Evolutionary conservation across 2,797 vertebrate genomes (phyloP).

Genomic region (Erethizon dorsatum): DNA sequence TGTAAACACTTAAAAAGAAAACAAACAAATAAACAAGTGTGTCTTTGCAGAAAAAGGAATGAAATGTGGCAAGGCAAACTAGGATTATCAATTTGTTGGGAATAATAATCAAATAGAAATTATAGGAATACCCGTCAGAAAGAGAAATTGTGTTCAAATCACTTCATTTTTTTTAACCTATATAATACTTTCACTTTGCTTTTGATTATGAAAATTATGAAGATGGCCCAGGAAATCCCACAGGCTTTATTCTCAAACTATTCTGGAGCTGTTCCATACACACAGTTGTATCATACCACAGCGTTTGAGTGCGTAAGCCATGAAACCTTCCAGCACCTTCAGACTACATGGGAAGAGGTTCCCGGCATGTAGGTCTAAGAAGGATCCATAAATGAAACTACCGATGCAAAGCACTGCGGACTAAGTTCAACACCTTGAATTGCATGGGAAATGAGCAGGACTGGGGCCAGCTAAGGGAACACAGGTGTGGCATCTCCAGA

Average conservation of each 20-base stretch:
- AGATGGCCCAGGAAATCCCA: not conserved
- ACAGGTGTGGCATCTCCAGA: slow-evolving; percentile 73
- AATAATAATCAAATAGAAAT: slow-evolving; percentile 14
- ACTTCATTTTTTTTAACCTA: slow-evolving; percentile 20
- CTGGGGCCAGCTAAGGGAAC: slow-evolving; percentile 49
- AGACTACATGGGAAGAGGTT: not conserved
- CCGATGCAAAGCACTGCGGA: slow-evolving; percentile 56
- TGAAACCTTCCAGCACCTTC: slow-evolving; percentile 26
- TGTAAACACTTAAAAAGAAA: not conserved
- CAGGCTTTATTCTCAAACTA: not conserved
- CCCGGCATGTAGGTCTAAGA: not conserved
- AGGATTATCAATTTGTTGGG: not conserved
- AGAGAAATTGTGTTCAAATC: slow-evolving; percentile 14
- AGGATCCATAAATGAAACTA: slow-evolving; percentile 48
- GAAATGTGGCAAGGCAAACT: not conserved
- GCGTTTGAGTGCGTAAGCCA: not conserved
- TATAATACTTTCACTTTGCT: slow-evolving; percentile 30
- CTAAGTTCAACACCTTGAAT: slow-evolving; percentile 77
- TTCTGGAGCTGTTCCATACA: not conserved
- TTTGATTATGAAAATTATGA: slow-evolving; percentile 24
- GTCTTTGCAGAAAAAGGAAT: not conserved
- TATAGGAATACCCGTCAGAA: not conserved
- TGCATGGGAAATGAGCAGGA: slow-evolving; percentile 72
- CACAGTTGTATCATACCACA: not conserved
- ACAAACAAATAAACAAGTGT: not conserved